phyloP scores from a whole-genome alignment of 2,113 vertebrate genomes.

The Silurus asotus region DNA sequence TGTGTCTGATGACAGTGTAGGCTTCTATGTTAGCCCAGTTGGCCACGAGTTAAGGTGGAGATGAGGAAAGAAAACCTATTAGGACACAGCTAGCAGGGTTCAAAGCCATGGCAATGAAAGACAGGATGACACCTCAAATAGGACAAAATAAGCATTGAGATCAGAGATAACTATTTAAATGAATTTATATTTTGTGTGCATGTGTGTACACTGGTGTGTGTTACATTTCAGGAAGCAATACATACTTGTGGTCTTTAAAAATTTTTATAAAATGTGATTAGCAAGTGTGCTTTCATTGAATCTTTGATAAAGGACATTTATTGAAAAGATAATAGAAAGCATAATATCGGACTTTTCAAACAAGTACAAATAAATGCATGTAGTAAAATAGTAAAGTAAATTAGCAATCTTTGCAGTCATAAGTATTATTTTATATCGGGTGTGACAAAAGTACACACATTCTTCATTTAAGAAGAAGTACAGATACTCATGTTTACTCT shows the following conservation, averaged over 20 bases:
- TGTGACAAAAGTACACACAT: too few species aligned
- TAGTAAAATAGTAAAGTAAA: not conserved
- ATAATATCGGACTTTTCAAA: not conserved
- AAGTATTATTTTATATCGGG: not conserved
- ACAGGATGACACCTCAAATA: slow-evolving; percentile 52
- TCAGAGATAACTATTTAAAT: slow-evolving; percentile 39
- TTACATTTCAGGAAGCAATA: not conserved
- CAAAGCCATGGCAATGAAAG: slow-evolving; percentile 58
- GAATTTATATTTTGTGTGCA: not conserved
- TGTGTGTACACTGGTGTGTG: not conserved
- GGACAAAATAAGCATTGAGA: slow-evolving; percentile 48
- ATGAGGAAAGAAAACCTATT: slow-evolving; percentile 46
- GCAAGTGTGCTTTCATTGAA: not conserved
- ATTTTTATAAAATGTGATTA: too few species aligned
- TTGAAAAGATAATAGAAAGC: not conserved
- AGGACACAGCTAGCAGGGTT: slow-evolving; percentile 53
- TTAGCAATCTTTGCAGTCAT: not conserved
- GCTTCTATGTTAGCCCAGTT: slow-evolving; percentile 33
- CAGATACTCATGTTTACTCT: too few species aligned
- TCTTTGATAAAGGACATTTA: not conserved
- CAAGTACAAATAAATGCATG: not conserved
- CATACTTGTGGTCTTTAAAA: not conserved
- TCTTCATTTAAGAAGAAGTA: too few species aligned
- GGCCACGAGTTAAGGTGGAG: slow-evolving; percentile 39
- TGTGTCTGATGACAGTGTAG: slow-evolving; percentile 37